Evolutionary conservation across 2,888 invertebrate species (phyloP).

Genomic region (Dicranocentrus wangi): DNA sequence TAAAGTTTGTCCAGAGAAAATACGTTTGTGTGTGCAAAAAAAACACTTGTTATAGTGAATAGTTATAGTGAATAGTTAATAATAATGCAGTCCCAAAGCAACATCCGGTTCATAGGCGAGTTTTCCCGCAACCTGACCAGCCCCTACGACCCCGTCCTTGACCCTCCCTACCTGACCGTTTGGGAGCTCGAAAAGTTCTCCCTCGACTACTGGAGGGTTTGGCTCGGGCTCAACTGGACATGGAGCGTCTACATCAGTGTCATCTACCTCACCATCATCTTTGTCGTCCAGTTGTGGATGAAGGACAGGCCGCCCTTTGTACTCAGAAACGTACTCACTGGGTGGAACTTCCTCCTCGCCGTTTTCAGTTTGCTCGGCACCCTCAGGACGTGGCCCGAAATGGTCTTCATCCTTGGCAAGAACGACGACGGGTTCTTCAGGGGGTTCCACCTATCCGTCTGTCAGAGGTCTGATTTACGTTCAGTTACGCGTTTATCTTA

Average conservation of each 20-base stretch:
- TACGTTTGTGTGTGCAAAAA: no score
- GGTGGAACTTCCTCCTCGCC: slow-evolving; percentile 95
- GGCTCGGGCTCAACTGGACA: slow-evolving; percentile 98
- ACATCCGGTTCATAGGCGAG: background rate
- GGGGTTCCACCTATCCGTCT: slow-evolving; percentile 95
- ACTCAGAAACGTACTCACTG: slow-evolving; percentile 86
- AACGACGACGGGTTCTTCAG: slow-evolving; percentile 92
- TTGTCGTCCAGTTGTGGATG: slow-evolving; percentile 95
- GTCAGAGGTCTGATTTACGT: slow-evolving; percentile 81
- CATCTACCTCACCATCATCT: slow-evolving; percentile 93
- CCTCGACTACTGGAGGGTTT: slow-evolving; percentile 89
- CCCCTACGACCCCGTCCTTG: slow-evolving; percentile 65
- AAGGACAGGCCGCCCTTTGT: slow-evolving; percentile 91
- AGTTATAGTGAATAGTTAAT: no score
- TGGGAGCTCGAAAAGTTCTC: slow-evolving; percentile 83
- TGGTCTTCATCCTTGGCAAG: slow-evolving; percentile 84
- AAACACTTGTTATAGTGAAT: no score
- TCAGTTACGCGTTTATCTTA: background rate
- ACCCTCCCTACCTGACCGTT: slow-evolving; percentile 68
- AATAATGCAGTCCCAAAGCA: no score
- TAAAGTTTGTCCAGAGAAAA: no score
- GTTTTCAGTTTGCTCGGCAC: slow-evolving; percentile 96
- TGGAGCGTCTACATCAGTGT: slow-evolving; percentile 91
- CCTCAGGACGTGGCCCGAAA: slow-evolving; percentile 93
- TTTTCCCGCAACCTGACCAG: slow-evolving; percentile 41